Conservation (phyloP, 2,113 vertebrate species). For the Etia nguti region DNA sequence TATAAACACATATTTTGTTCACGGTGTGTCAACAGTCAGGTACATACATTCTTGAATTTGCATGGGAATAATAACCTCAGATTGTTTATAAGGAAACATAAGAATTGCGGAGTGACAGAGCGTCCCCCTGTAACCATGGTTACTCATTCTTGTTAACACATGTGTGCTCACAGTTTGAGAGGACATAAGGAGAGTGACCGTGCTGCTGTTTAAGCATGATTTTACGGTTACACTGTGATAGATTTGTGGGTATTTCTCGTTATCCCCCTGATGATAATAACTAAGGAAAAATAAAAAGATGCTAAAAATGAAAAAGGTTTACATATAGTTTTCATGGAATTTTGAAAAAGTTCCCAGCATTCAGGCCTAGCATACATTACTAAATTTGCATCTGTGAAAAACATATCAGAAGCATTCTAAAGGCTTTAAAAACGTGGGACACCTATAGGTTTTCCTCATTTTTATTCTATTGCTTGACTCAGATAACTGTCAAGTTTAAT, state of each 20-base stretch:
- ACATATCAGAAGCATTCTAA: neutral
- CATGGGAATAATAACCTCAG: neutral
- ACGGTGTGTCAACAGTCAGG: neutral
- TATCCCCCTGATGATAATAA: neutral
- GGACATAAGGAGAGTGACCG: neutral
- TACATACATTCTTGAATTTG: neutral
- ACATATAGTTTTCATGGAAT: neutral
- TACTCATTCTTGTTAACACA: neutral
- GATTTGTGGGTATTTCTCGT: neutral
- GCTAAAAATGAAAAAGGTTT: neutral
- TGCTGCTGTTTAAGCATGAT: neutral
- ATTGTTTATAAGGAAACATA: neutral
- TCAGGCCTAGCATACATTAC: neutral
- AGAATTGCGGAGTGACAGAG: neutral
- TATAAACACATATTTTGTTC: neutral
- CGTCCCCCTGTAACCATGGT: neutral
- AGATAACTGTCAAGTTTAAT: neutral
- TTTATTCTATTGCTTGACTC: fast-evolving
- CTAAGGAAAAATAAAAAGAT: neutral
- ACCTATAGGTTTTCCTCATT: neutral
- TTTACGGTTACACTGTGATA: fast-evolving
- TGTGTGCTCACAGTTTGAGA: neutral
- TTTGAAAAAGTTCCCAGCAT: neutral
- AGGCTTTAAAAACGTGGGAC: neutral
- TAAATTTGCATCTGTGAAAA: neutral